Base-by-base conservation (phyloP, 1,140 invertebrate species). In the Lordiphosa stackelbergi region DNA sequence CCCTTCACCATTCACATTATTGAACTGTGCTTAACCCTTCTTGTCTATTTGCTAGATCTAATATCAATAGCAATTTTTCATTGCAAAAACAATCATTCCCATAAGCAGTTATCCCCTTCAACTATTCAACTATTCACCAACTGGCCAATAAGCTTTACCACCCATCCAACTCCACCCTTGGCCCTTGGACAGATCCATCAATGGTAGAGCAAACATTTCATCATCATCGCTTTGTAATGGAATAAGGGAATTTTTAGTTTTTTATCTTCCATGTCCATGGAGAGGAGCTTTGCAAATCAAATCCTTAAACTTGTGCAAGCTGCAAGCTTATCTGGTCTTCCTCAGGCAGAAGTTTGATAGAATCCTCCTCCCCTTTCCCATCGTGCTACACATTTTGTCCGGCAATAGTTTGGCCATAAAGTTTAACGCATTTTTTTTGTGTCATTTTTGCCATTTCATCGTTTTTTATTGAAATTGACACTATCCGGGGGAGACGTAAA, bases 381-480 rank as follows among this genome's bases (percentile, higher is more conserved):
- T 22, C 28, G 24, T 38, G 9, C 36, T 16, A 5, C 8, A n/a
- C 8, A 10, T 11, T 16, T 9, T 53, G 37, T 59, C 36, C 38
- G 45, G 41, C 58, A 55, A 64, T 63, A 60, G 59, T 69, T 72
- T 45, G 49, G 63, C 75, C 68, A 75, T 81, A 81, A 81, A 81
- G 66, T 72, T 81, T 65, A 81, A 72, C 77, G 66, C 58, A 62
- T 61, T 69, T 56, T 52, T 10, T 36, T 48, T 48, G 61, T 48
- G 61, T 51, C 36, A 28, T 56, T 65, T 68, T 83, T 75, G 75
- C 72, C 61, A 72, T 60, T 58, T 83, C 75, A 83, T 83, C 75
- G 73, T 75, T 83, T 81, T 81, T 81, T 81, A 81, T 81, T 81
- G 75, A 81, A 75, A 81, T 83, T 81, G 75, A 81, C 77, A 75